Conservation (phyloP, 2,888 invertebrate genomes). For the Drosophila mimetica region DNA sequence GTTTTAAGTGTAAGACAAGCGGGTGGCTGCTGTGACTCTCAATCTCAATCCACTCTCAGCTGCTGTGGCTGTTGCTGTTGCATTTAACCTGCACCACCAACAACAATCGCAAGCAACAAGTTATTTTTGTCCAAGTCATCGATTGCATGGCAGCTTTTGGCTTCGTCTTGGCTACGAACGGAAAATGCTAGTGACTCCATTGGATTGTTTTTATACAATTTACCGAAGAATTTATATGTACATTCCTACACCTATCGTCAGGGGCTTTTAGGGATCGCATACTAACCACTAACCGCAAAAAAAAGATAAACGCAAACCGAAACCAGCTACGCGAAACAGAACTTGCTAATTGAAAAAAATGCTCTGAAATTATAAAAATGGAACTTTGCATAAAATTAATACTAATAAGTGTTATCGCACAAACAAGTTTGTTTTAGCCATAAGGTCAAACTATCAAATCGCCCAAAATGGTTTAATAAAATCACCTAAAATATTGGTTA, state of each 20-base stretch:
- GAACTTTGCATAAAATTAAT: conserved; percentile 34
- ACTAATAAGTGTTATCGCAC: conserved; percentile 16
- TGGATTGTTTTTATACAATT: conserved; percentile 17
- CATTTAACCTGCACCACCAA: conserved; percentile 32
- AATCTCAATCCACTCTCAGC: conserved; percentile 46
- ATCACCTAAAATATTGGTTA: conserved; percentile 20
- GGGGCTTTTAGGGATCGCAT: neutral
- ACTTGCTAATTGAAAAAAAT: conserved; percentile 28
- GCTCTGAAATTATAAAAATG: conserved; percentile 10
- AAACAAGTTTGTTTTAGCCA: conserved; percentile 33
- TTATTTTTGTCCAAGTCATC: conserved; percentile 46
- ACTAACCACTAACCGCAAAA: neutral
- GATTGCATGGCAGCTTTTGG: conserved; percentile 40
- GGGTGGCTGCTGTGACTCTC: conserved; percentile 53
- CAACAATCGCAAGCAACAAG: conserved; percentile 38
- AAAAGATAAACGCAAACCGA: neutral
- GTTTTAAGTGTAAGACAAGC: conserved; percentile 34
- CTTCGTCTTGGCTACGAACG: conserved; percentile 14
- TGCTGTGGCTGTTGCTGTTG: conserved; percentile 37
- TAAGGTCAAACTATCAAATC: conserved; percentile 34
- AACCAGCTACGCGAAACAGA: conserved; percentile 11
- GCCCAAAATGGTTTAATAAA: conserved; percentile 13
- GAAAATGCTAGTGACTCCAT: conserved; percentile 32
- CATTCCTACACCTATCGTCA: conserved; percentile 10
- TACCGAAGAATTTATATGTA: conserved; percentile 17